phyloP scores from a whole-genome alignment of 2,888 invertebrate genomes.

The Dermolepida albohirtum region DNA sequence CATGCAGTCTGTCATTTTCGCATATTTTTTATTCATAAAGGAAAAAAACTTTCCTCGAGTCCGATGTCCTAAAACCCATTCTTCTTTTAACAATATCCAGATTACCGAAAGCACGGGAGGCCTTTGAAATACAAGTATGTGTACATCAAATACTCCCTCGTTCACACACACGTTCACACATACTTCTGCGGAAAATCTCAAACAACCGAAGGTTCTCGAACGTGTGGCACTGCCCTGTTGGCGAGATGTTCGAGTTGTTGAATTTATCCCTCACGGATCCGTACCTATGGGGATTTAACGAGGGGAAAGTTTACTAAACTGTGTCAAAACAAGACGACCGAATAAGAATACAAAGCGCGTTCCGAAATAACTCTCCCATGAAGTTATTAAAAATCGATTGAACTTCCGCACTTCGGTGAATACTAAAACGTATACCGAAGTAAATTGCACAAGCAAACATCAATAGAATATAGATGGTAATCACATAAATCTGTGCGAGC shows the following conservation, averaged over 20 bases:
- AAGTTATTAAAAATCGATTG: conserved; percentile 35
- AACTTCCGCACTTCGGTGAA: background rate
- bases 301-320: conserved; percentile 32
- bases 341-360: conserved; percentile 27
- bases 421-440: conserved; percentile 1
- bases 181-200: no score
- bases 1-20: background rate
- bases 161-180: no score
- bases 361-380: conserved; percentile 9
- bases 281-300: conserved; percentile 32
- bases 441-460: background rate
- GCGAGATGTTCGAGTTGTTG: background rate
- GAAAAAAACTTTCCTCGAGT: background rate
- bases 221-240: background rate
- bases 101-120: no score
- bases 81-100: no score
- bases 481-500: background rate
- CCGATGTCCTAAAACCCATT: no score
- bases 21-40: conserved; percentile 18
- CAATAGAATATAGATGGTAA: background rate
- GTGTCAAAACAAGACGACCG: conserved; percentile 32
- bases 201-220: background rate
- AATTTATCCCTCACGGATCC: conserved; percentile 16
- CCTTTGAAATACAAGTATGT: no score
- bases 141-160: no score